A percentile compares a stretch with the other conserved stretches of the same genome.
Evolutionary conservation across 1,140 invertebrate genomes (phyloP).

Genomic region (Aphelinus certus): DNA sequence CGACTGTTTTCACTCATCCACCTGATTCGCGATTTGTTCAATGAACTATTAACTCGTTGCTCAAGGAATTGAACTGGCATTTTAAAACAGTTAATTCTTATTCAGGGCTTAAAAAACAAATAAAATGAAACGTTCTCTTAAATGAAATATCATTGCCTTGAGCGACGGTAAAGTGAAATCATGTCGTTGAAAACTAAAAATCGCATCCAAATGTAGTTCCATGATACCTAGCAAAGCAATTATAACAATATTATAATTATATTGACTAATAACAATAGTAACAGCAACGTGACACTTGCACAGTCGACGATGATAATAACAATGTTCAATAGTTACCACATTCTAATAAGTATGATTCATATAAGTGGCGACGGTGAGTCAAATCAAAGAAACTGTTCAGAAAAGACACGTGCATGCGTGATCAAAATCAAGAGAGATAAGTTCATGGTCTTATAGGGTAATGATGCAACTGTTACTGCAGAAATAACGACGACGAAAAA

Average conservation of each 20-base stretch:
- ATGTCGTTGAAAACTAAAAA: conserved; percentile 34
- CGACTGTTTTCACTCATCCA: conserved; percentile 33
- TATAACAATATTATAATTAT: conserved; percentile 26
- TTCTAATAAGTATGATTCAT: conserved; percentile 20
- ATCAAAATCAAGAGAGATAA: conserved; percentile 36
- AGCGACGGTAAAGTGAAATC: conserved; percentile 6
- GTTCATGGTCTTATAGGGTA: conserved; percentile 27
- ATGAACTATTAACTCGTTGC: conserved; percentile 17
- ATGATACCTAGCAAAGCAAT: conserved; percentile 33
- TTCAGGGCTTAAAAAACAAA: conserved; percentile 22
- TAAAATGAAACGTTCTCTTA: conserved; percentile 4
- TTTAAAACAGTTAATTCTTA: conserved; percentile 20
- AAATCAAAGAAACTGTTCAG: conserved; percentile 27
- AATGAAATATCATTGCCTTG: conserved; percentile 1
- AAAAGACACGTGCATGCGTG: conserved; percentile 30
- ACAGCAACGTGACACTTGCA: conserved; percentile 44
- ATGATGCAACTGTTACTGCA: conserved; percentile 26
- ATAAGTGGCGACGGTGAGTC: conserved; percentile 25
- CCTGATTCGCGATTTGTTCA: conserved; percentile 14
- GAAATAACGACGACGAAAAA: conserved; percentile 36
- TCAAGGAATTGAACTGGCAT: conserved; percentile 9
- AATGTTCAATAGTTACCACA: conserved; percentile 29
- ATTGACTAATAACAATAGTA: conserved; percentile 45
- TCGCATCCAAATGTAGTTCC: conserved; percentile 38
- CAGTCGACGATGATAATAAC: conserved; percentile 42